These are phyloP conservation scores for Chaitophorus viminalis DNA, from an alignment of 2,888 invertebrate genomes.

Conservation along the genomic window DNA sequence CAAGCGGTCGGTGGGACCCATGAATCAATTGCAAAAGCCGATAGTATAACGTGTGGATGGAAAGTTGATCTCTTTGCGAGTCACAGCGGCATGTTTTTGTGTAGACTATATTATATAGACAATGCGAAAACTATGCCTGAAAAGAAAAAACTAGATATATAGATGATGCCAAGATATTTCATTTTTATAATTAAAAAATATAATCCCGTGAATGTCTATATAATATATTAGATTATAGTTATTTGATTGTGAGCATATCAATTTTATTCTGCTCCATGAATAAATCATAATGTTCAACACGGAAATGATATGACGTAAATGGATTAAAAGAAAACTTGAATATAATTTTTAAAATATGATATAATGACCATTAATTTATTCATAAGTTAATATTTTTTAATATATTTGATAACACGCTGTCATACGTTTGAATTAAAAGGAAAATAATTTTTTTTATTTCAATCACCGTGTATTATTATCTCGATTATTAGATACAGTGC, in stretches of 20 bases:
- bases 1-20: constrained; percentile 9
- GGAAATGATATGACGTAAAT: neutral
- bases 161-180: neutral
- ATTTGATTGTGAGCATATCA: too few species aligned
- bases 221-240: too few species aligned
- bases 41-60: neutral
- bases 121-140: neutral
- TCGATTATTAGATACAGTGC: too few species aligned
- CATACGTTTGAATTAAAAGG: too few species aligned
- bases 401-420: too few species aligned
- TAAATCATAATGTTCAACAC: neutral
- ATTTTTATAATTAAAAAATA: constrained; percentile 7
- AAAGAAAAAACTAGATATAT: neutral
- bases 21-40: constrained; percentile 42
- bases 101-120: neutral
- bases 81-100: neutral
- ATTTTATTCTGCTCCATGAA: neutral
- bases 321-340: too few species aligned
- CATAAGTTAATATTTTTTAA: too few species aligned
- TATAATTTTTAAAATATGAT: too few species aligned
- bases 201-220: neutral
- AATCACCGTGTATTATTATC: too few species aligned
- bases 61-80: neutral
- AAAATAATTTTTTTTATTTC: too few species aligned
- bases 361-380: too few species aligned